phyloP scores from a whole-genome alignment of 2,113 vertebrate species.

The Zeus faber region DNA sequence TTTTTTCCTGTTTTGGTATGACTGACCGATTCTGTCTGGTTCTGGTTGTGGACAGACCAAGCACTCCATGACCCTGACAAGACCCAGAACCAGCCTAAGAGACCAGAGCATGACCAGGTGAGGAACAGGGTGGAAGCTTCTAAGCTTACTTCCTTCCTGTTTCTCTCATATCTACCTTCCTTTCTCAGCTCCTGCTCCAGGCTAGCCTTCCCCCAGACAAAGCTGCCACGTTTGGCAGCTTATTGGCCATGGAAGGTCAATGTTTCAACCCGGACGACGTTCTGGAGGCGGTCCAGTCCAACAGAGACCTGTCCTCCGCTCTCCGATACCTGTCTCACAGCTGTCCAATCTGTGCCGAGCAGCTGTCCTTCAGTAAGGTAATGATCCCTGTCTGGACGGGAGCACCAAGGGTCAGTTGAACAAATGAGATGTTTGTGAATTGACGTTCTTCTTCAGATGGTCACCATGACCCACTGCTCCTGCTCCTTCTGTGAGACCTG shows the following conservation, averaged over 20 bases:
- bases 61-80: not conserved
- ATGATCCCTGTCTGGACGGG: constrained; percentile 3
- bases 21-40: too few relatives aligned
- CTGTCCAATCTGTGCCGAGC: constrained; percentile 77
- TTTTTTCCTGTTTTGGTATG: too few relatives aligned
- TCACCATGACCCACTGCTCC: constrained; percentile 78
- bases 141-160: too few relatives aligned
- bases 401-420: too few relatives aligned
- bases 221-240: constrained; percentile 53
- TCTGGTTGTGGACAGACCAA: too few relatives aligned
- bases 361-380: constrained; percentile 75
- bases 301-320: constrained; percentile 64
- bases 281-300: constrained; percentile 70
- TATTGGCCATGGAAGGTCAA: constrained; percentile 61
- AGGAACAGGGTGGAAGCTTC: not conserved
- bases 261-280: constrained; percentile 61
- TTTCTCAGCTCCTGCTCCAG: constrained; percentile 31
- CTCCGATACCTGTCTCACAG: constrained; percentile 72
- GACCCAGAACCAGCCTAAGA: too few relatives aligned
- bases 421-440: not conserved
- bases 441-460: constrained; percentile 55
- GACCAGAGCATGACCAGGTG: not conserved
- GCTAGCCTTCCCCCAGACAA: constrained; percentile 51
- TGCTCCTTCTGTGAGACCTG: constrained; percentile 75
- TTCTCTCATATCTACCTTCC: not conserved